phyloP scores from a whole-genome alignment of 2,797 vertebrate species.

The Aplochiton taeniatus region DNA sequence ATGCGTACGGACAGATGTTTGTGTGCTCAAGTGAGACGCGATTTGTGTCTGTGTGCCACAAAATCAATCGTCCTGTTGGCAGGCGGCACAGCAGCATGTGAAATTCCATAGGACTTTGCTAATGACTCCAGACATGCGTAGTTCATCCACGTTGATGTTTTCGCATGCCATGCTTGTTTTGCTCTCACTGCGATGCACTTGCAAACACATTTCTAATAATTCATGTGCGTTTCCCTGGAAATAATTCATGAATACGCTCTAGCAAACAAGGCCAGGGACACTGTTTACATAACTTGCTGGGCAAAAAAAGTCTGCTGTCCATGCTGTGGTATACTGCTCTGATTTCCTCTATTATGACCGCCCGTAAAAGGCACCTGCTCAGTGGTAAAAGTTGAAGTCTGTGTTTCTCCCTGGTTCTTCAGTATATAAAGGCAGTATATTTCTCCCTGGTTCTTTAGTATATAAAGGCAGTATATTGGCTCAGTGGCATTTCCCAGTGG shows the following conservation, averaged over 20 bases:
- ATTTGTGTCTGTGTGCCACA: background rate
- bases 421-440: conserved; percentile 58
- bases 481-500: conserved; percentile 62
- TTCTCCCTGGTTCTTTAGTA: conserved; percentile 22
- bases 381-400: conserved; percentile 39
- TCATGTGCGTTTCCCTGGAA: conserved; percentile 30
- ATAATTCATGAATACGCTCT: conserved; percentile 17
- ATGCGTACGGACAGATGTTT: conserved; percentile 2
- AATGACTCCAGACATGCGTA: background rate
- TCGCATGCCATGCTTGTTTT: background rate
- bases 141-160: background rate
- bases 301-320: background rate
- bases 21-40: background rate
- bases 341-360: conserved; percentile 37
- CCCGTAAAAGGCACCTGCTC: conserved; percentile 51
- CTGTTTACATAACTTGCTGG: conserved; percentile 19
- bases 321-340: conserved; percentile 24
- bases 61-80: conserved; percentile 12
- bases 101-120: no score
- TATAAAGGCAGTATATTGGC: conserved; percentile 58
- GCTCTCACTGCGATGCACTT: background rate
- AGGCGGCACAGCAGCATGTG: background rate
- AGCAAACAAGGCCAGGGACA: conserved; percentile 8
- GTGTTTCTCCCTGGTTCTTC: conserved; percentile 15
- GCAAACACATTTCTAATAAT: conserved; percentile 10